Evolutionary conservation across 2,113 vertebrate genomes (phyloP).

Genomic region (Corydoras maculifer): DNA sequence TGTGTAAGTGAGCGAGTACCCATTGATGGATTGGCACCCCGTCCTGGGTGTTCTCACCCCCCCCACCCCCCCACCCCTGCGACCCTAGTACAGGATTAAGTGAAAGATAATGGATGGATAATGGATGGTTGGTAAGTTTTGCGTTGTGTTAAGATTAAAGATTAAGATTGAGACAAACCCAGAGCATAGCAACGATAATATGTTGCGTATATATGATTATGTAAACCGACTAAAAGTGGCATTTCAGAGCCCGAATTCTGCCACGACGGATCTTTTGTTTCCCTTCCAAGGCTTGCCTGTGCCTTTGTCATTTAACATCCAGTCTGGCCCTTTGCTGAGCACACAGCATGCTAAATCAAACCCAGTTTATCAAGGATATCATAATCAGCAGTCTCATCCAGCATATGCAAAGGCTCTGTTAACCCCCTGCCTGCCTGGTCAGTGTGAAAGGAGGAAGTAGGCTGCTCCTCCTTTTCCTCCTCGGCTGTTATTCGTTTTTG

Average conservation of each 20-base stretch:
- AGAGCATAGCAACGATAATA: too few relatives aligned
- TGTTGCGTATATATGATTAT: neutral
- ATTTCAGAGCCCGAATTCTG: neutral
- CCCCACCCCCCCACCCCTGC: too few relatives aligned
- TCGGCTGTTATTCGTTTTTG: slow-evolving; percentile 52
- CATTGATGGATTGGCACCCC: too few relatives aligned
- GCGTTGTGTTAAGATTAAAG: too few relatives aligned
- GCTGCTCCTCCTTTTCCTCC: neutral
- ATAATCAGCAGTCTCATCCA: slow-evolving; percentile 15
- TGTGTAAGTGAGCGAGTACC: too few relatives aligned
- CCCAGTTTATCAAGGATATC: slow-evolving; percentile 4
- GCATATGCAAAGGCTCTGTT: slow-evolving; percentile 5
- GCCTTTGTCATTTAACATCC: slow-evolving; percentile 24
- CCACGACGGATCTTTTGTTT: neutral
- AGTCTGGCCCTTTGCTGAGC: slow-evolving; percentile 26
- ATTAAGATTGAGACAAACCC: too few relatives aligned
- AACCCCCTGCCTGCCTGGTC: slow-evolving; percentile 19
- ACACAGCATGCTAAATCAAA: neutral
- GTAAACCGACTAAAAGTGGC: neutral
- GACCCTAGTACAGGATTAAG: too few relatives aligned
- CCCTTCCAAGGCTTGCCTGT: slow-evolving; percentile 19
- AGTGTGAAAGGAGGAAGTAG: slow-evolving; percentile 10
- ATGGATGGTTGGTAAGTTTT: too few relatives aligned
- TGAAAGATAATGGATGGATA: too few relatives aligned
- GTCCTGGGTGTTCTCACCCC: too few relatives aligned